Conservation (phyloP, 1,140 invertebrate genomes). For the Lordiphosa collinella region DNA sequence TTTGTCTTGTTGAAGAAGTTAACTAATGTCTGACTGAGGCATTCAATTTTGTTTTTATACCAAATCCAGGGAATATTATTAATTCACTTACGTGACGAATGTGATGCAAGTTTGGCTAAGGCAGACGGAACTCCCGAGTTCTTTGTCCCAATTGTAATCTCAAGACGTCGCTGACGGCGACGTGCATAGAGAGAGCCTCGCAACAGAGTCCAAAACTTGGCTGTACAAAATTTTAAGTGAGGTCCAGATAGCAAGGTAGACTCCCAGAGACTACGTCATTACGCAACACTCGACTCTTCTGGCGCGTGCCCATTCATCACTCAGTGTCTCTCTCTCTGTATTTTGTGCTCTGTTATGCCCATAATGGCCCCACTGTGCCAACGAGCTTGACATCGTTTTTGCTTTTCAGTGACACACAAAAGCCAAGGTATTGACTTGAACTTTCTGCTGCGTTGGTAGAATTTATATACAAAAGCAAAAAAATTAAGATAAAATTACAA, state of each 20-base stretch:
- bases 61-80: constrained; percentile 53
- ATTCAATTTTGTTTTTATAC: constrained; percentile 59
- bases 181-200: constrained; percentile 33
- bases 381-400: constrained; percentile 52
- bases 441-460: constrained; percentile 77
- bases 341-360: constrained; percentile 9
- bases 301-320: constrained; percentile 24
- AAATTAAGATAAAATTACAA: constrained; percentile 74
- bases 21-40: constrained; percentile 58
- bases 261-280: constrained; percentile 41
- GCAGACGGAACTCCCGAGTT: constrained; percentile 29
- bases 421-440: constrained; percentile 61
- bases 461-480: constrained; percentile 79
- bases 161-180: constrained; percentile 45
- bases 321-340: neutral
- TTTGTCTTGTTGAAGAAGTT: constrained; percentile 43
- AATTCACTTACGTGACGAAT: constrained; percentile 58
- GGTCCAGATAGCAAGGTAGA: constrained; percentile 64
- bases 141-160: constrained; percentile 53
- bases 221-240: constrained; percentile 23
- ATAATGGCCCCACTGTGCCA: constrained; percentile 43
- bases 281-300: constrained; percentile 34
- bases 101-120: constrained; percentile 58
- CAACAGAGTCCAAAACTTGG: constrained; percentile 24
- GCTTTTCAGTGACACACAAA: constrained; percentile 20